phyloP scores from a whole-genome alignment of 2,888 invertebrate species.

The Stenoptilia bipunctidactyla region DNA sequence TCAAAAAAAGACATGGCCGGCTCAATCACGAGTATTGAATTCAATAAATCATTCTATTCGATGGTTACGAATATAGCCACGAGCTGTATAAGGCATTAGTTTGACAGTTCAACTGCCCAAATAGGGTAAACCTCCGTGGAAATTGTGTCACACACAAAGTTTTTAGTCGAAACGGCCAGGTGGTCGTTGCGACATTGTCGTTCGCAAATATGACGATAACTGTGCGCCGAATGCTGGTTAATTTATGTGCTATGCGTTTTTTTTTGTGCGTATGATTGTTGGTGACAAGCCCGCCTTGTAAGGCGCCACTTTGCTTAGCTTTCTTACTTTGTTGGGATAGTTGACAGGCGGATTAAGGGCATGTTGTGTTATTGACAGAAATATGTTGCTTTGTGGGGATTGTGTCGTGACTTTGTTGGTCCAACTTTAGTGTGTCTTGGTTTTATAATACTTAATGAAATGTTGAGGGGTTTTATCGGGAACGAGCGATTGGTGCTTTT shows the following conservation, averaged over 20 bases:
- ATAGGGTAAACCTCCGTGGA: conserved; percentile 43
- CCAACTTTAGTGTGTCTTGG: too few species aligned
- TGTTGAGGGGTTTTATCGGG: too few species aligned
- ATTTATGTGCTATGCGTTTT: not conserved
- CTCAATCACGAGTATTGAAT: not conserved
- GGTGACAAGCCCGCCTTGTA: not conserved
- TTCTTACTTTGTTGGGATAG: not conserved
- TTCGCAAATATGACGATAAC: not conserved
- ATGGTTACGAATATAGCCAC: not conserved
- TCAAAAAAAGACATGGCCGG: not conserved
- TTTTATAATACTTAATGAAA: too few species aligned
- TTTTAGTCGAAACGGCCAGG: conserved; percentile 19
- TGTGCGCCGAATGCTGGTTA: not conserved
- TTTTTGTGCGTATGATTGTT: not conserved
- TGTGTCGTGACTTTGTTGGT: too few species aligned
- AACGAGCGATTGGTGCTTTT: too few species aligned
- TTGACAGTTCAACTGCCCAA: conserved; percentile 21
- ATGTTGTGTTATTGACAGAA: too few species aligned
- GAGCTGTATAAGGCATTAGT: not conserved
- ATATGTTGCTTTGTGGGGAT: too few species aligned
- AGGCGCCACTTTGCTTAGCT: not conserved
- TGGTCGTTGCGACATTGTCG: not conserved
- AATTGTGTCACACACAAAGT: conserved; percentile 41
- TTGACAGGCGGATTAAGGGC: too few species aligned
- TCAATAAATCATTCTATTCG: not conserved